phyloP scores from a whole-genome alignment of 2,888 invertebrate genomes.

The Timema cristinae region DNA sequence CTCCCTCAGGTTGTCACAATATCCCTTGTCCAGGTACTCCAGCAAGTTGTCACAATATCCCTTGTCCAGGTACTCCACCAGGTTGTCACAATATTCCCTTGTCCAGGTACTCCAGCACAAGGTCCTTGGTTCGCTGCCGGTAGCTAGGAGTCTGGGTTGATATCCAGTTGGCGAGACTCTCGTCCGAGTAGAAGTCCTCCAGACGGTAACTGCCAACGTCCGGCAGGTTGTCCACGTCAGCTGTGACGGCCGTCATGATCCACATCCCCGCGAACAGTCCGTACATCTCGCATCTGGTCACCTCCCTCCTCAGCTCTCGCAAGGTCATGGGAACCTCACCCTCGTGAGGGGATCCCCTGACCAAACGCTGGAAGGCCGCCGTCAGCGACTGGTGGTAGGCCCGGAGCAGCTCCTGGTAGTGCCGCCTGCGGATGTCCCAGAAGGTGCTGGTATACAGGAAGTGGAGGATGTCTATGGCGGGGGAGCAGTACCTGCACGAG shows the following conservation, averaged over 20 bases:
- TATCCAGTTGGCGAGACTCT: constrained; percentile 22
- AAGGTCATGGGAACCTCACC: constrained; percentile 12
- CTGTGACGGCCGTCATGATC: constrained; percentile 26
- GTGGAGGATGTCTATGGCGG: constrained; percentile 35
- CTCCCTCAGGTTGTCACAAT: too few species aligned
- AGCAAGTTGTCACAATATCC: too few species aligned
- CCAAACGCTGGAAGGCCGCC: constrained; percentile 27
- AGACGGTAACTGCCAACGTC: constrained; percentile 17
- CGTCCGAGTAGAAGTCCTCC: constrained; percentile 24
- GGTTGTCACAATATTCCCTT: constrained; percentile 18
- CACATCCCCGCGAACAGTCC: constrained; percentile 27
- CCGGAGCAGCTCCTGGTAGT: constrained; percentile 35
- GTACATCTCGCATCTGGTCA: constrained; percentile 20
- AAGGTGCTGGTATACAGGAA: constrained; percentile 35
- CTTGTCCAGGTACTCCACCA: too few species aligned
- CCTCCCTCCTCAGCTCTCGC: constrained; percentile 19
- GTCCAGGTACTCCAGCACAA: constrained; percentile 23
- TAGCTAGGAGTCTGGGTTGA: constrained; percentile 22
- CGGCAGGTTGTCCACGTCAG: constrained; percentile 20
- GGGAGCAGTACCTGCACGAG: constrained; percentile 30
- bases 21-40: too few species aligned
- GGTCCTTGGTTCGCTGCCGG: constrained; percentile 18
- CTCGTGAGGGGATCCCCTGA: constrained; percentile 6
- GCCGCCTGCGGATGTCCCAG: constrained; percentile 30
- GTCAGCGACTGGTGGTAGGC: constrained; percentile 35